These are phyloP conservation scores for Oryzias dopingdopingensis DNA, from an alignment of 2,797 vertebrate species.

Conservation along the genomic window DNA sequence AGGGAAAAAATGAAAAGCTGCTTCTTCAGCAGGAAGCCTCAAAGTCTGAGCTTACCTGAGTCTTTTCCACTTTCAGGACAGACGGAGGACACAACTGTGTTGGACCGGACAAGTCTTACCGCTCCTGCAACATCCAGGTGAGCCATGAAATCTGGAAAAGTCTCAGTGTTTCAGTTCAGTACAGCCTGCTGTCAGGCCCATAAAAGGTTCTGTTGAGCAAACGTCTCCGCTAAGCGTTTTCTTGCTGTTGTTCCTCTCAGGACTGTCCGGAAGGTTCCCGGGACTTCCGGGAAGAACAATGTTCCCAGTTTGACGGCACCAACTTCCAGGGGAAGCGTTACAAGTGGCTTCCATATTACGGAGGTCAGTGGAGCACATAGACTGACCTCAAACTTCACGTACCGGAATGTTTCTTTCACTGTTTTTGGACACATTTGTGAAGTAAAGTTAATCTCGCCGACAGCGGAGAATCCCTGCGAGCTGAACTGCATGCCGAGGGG, in stretches of 20 bases:
- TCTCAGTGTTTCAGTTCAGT: neutral
- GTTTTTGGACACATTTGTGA: neutral
- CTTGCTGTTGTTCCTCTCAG: conserved; percentile 59
- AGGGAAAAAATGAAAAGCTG: too few relatives aligned
- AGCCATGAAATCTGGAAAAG: neutral
- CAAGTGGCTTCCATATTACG: conserved; percentile 94
- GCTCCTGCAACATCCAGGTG: conserved; percentile 90
- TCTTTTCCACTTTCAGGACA: conserved; percentile 66
- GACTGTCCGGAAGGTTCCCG: conserved; percentile 85
- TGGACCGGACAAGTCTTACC: conserved; percentile 84
- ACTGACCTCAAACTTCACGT: too few relatives aligned
- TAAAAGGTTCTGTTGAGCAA: too few relatives aligned
- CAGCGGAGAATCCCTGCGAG: conserved; percentile 92
- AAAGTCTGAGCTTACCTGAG: too few relatives aligned
- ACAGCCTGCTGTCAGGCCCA: too few relatives aligned
- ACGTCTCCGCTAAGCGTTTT: too few relatives aligned
- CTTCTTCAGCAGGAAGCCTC: neutral
- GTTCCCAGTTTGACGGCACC: conserved; percentile 84
- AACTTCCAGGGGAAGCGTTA: conserved; percentile 89
- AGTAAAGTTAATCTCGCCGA: neutral
- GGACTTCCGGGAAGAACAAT: conserved; percentile 95
- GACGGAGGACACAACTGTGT: conserved; percentile 88
- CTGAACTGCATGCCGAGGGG: conserved; percentile 96
- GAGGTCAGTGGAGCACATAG: conserved; percentile 74
- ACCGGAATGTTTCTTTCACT: neutral